Base-by-base conservation (phyloP, 2,888 invertebrate species). In the Drosophila robusta region DNA sequence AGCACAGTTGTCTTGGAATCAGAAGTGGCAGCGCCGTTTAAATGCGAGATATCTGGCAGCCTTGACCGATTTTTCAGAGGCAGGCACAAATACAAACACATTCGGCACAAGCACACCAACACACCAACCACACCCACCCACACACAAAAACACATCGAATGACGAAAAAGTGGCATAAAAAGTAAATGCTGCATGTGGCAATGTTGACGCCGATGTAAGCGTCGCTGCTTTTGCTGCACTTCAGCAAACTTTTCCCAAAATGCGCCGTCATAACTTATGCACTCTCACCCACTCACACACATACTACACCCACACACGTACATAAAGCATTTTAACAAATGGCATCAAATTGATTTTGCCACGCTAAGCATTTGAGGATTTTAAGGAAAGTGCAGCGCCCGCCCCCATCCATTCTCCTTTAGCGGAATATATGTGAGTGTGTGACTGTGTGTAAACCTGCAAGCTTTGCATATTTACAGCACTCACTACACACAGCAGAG, bases 271-370 rank as follows among this genome's bases (percentile, higher is more conserved):
- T 70, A 78, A 73, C 75, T 78, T 70, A 76, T 84, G 84, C 80
- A 47, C 80, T 58, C 61, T 26, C 50, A 46, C 50, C 44, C 44
- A 14, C 51, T 38, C 47, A 46, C 45, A 55, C 41, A 49, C 42
- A 52, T n/a, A 51, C 26, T 8, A 49, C 26, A 45, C 57, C 46
- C 46, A 29, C 46, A 51, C 39, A 39, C 45, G 38, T 46, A 32
- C 18, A 66, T 57, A 70, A 82, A 80, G 80, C 76, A 68, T 78
- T 83, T 78, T 75, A 82, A 83, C 78, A 83, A 83, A 86, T 80
- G 83, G 86, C 83, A 79, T 79, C 79, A 84, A 84, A 84, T 84
- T 86, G 84, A 84, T 86, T 84, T 83, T 81, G 87, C 81, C 67
- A 70, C 67, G 73, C 75, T 71, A 73, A 84, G 78, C 85, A 73